Evolutionary conservation across 2,113 vertebrate species (phyloP).

Genomic region (Rhadina sibilatrix): DNA sequence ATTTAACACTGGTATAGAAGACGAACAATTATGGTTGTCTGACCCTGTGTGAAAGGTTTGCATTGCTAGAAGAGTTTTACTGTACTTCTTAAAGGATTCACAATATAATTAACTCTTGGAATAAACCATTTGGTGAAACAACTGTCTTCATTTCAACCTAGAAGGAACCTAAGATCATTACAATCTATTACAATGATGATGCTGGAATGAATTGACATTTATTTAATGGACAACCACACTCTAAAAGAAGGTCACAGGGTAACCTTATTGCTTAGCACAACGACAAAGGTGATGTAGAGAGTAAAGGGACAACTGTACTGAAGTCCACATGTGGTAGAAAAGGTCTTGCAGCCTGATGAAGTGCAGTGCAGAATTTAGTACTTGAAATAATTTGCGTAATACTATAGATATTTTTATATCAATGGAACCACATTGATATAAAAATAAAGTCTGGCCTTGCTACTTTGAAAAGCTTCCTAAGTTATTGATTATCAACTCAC

Average conservation of each 20-base stretch:
- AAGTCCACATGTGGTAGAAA: not conserved
- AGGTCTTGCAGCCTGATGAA: not conserved
- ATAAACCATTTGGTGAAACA: not conserved
- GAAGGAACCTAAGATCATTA: not conserved
- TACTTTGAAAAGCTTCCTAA: not conserved
- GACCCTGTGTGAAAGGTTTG: not conserved
- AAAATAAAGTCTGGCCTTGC: not conserved
- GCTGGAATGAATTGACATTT: not conserved
- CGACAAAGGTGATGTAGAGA: not conserved
- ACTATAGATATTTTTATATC: not conserved
- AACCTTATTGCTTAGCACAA: not conserved
- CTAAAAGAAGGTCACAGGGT: not conserved
- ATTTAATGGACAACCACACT: not conserved
- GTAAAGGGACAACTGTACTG: not conserved
- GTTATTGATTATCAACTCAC: not conserved
- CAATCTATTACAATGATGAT: not conserved
- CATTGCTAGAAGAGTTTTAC: not conserved
- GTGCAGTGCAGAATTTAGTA: not conserved
- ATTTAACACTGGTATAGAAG: not conserved
- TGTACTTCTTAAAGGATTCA: not conserved
- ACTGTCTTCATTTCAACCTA: not conserved
- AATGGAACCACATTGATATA: not conserved
- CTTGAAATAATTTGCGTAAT: not conserved
- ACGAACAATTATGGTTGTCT: not conserved
- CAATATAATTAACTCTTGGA: not conserved